Base-by-base conservation (phyloP, 2,888 invertebrate genomes). In the Hypomecis punctinalis region DNA sequence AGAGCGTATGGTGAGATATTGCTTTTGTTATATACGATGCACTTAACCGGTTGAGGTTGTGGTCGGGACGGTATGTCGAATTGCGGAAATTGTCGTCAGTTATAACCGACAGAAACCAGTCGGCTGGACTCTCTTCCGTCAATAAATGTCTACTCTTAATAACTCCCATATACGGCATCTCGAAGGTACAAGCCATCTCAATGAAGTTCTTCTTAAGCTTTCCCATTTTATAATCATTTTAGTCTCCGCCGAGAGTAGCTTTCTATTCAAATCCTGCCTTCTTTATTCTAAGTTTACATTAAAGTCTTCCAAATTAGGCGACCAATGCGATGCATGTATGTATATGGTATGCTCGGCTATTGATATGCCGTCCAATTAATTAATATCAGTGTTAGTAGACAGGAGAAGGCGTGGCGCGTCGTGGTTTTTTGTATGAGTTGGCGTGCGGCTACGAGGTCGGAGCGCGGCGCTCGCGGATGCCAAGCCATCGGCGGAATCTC, bases 341-440 rank as follows among this genome's bases (percentile, higher is more conserved):
- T 51, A 13, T 51, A 51, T 47, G 42, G 40, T 42, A 53, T 53
- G 57, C 7, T 51, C 39, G 23, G 54, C 55, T 53, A 37, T 67
- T 51, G 48, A 61, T 63, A 49, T 49, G 48, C 37, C 49, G 42
- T 39, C 45, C 6, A 35, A 55, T 42, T 11, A 67, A 66, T 68
- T 51, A 66, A 63, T 68, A 66, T 45, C 9, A 54, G 51, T 39
- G 40, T n/a, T 59, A 39, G 64, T 47, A 56, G 51, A 62, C 61
- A 45, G 45, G 59, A 56, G 74, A 70, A 70, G 76, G 77, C 76
- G 78, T 76, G 76, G 70, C 76, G 70, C 75, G 72, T 75, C 75
- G 71, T 73, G 74, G 67, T 68, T 53, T 76, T 74, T 74, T 83
- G 79, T 80, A 79, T 77, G 70, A 79, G 79, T 84, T 83, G 83